Evolutionary conservation across 2,113 vertebrate species (phyloP).

Genomic region (Phrynosoma blainvillii): DNA sequence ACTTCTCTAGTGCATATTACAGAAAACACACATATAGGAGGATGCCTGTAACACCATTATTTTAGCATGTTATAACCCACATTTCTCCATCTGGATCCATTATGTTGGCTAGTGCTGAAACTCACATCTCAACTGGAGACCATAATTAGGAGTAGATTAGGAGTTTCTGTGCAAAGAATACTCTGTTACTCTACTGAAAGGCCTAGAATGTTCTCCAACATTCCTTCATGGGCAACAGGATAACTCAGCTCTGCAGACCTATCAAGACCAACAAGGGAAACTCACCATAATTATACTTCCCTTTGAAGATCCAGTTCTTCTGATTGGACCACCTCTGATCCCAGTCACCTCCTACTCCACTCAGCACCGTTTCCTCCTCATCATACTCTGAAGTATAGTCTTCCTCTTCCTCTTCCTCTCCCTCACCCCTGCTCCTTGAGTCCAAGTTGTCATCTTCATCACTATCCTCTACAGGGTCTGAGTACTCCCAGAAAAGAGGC

Average conservation of each 20-base stretch:
- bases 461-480: slow-evolving; percentile 77
- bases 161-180: neutral
- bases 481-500: slow-evolving; percentile 91
- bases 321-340: slow-evolving; percentile 77
- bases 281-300: slow-evolving; percentile 82
- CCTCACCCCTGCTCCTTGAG: slow-evolving; percentile 57
- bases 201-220: neutral
- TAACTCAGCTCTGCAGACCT: slow-evolving; percentile 12
- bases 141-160: neutral
- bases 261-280: fast-evolving
- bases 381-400: slow-evolving; percentile 85
- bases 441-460: slow-evolving; percentile 56
- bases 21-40: neutral
- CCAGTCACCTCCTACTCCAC: slow-evolving; percentile 82
- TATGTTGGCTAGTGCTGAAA: neutral
- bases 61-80: neutral
- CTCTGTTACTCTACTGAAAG: neutral
- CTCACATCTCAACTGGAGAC: neutral
- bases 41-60: neutral
- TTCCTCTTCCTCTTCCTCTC: slow-evolving; percentile 64
- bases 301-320: slow-evolving; percentile 82
- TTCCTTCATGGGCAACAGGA: fast-evolving
- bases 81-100: neutral
- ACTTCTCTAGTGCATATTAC: too few relatives aligned
- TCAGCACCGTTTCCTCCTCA: slow-evolving; percentile 83